Evolutionary conservation across 2,797 vertebrate genomes (phyloP).

Genomic region (Chromobotia macracanthus): DNA sequence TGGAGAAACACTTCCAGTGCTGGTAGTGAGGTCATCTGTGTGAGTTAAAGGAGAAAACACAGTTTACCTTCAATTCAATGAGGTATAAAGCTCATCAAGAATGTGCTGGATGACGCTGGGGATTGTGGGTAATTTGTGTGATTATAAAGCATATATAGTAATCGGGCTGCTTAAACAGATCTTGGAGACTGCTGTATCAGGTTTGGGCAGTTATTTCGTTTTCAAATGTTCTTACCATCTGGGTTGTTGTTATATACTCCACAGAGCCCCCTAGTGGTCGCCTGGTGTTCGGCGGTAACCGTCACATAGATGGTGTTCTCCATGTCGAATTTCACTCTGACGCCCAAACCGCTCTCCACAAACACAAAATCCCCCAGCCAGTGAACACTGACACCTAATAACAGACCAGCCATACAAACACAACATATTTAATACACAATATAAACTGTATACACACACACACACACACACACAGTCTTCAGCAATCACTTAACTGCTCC

Average conservation of each 20-base stretch:
- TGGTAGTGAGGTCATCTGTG: constrained; percentile 84
- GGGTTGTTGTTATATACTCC: constrained; percentile 84
- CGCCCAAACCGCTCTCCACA: constrained; percentile 84
- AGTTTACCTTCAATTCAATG: not conserved
- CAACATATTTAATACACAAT: not conserved
- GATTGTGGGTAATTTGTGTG: not conserved
- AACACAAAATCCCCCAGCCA: constrained; percentile 92
- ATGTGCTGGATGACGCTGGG: not conserved
- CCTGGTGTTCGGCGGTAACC: constrained; percentile 76
- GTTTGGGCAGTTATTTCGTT: not conserved
- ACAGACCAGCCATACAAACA: not conserved
- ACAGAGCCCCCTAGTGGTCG: constrained; percentile 84
- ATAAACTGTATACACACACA: too few species aligned
- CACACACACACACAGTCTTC: too few species aligned
- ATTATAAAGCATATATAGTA: not conserved
- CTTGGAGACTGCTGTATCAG: not conserved
- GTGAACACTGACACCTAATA: constrained; percentile 82
- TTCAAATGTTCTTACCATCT: constrained; percentile 69
- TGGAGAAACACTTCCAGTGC: constrained; percentile 68
- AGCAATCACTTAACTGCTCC: not conserved
- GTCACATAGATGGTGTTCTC: constrained; percentile 79
- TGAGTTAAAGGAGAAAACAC: not conserved
- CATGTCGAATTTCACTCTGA: constrained; percentile 82
- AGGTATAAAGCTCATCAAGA: not conserved
- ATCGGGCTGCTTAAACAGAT: not conserved